phyloP scores from a whole-genome alignment of 2,797 vertebrate species.

The Yasuhikotakia modesta region DNA sequence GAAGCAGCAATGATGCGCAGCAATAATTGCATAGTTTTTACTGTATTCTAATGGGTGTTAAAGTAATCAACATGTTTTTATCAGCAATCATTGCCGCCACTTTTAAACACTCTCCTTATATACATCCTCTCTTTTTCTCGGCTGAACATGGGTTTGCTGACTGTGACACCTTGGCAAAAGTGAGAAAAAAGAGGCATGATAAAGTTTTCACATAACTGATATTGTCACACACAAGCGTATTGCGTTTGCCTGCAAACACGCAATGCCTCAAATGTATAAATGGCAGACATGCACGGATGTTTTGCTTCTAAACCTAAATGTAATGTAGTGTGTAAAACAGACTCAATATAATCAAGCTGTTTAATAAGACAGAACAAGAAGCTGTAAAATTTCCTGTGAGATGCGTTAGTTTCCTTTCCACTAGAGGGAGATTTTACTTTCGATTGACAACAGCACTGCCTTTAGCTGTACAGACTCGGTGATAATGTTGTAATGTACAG shows the following conservation, averaged over 20 bases:
- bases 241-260: background rate
- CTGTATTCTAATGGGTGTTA: too few species aligned
- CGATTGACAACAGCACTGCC: background rate
- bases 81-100: background rate
- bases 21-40: too few species aligned
- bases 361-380: background rate
- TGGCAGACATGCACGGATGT: background rate
- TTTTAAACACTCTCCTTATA: background rate
- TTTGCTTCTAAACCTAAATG: background rate
- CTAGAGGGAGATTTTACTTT: conserved; percentile 24
- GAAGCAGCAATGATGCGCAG: too few species aligned
- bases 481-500: too few species aligned
- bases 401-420: background rate
- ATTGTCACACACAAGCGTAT: background rate
- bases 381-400: too few species aligned
- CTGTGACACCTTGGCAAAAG: background rate
- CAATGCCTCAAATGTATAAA: background rate
- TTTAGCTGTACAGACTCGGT: background rate
- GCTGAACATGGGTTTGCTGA: background rate
- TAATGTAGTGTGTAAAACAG: background rate
- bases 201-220: background rate
- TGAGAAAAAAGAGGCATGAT: background rate
- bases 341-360: background rate
- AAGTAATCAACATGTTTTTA: background rate
- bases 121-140: background rate